Conservation (phyloP, 2,888 invertebrate species). For the Atherix ibis region DNA sequence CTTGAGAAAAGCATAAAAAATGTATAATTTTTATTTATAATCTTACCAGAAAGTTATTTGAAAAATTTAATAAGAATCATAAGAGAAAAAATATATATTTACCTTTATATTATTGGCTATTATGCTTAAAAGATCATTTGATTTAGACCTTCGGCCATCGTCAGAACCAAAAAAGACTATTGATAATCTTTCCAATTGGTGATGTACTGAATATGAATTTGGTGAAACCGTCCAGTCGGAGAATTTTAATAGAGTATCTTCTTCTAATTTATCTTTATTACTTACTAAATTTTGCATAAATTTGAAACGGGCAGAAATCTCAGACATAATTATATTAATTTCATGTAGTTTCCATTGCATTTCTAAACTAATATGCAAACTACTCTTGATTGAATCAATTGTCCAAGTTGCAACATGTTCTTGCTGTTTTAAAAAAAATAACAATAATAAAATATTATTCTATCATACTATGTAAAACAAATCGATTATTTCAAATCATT, state of each 20-base stretch:
- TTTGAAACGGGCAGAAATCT: slow-evolving; percentile 41
- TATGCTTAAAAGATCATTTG: slow-evolving; percentile 32
- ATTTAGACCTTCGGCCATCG: slow-evolving; percentile 16
- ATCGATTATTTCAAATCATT: too few species aligned
- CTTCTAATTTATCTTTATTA: slow-evolving; percentile 39
- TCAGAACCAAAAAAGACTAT: not conserved
- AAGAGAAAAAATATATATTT: too few species aligned
- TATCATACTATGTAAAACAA: too few species aligned
- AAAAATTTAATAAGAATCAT: too few species aligned
- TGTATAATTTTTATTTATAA: too few species aligned
- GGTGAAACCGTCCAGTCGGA: slow-evolving; percentile 54
- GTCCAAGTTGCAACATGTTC: slow-evolving; percentile 24
- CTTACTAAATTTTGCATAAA: slow-evolving; percentile 43
- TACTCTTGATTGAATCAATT: slow-evolving; percentile 24
- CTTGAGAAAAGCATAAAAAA: too few species aligned
- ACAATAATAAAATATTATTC: too few species aligned
- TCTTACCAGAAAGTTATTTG: too few species aligned
- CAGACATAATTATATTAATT: slow-evolving; percentile 41
- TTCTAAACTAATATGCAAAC: slow-evolving; percentile 29
- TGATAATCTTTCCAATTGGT: slow-evolving; percentile 39
- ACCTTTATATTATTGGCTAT: slow-evolving; percentile 18
- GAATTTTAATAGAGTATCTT: slow-evolving; percentile 51
- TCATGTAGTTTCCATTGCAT: slow-evolving; percentile 45
- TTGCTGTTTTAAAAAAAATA: slow-evolving; percentile 16
- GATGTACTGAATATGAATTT: slow-evolving; percentile 45